Base-by-base conservation (phyloP, 1,140 invertebrate species). In the Ganaspis sp. region DNA sequence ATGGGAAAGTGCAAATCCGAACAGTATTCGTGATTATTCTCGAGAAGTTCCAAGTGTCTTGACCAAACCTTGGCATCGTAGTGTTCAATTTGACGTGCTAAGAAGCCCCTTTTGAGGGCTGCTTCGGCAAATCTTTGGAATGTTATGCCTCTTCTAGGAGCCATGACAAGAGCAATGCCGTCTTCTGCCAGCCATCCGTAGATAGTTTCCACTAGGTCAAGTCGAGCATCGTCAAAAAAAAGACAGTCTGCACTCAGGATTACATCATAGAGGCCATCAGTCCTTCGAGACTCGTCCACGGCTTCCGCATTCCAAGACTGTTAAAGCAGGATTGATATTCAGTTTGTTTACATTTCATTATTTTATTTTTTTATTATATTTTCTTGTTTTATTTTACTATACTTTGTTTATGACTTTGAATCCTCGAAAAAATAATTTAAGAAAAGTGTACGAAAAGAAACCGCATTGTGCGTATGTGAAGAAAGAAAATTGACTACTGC, bases 191-290 rank as follows among this genome's bases (percentile, higher is more conserved):
- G 84, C 85, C 93, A 93, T 70, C 92, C 91, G 89, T 93, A 93
- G 58, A 97, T 94, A 53, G 94, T 94, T 69, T 94, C 92, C 26
- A 96, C 93, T 17, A 97, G 90, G 81, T 95, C 94, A 38, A 93
- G 87, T 70, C 96, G 91, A 0, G 94, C 94, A 58, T 96, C 95
- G 86, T 97, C 96, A 90, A 97, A 97, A 90, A 97, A 97, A 54
- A 97, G 87, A 88, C 96, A 97, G 87, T 96, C 96, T 9, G 96
- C 95, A 83, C 94, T 95, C 1, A 96, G 87, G 38, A 96, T 93
- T 23, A 94, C 91, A 89, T 96, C 95, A 88, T 94, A 96, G 4
- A 86, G 79, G 5, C 83, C 85, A 8, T 87, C 82, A 0, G 53
- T 75, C 58, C 71, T 70, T 9, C 74, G 73, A 15, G 77, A 79